phyloP scores from a whole-genome alignment of 2,888 invertebrate species.

The Nipponacmea schrenckii region DNA sequence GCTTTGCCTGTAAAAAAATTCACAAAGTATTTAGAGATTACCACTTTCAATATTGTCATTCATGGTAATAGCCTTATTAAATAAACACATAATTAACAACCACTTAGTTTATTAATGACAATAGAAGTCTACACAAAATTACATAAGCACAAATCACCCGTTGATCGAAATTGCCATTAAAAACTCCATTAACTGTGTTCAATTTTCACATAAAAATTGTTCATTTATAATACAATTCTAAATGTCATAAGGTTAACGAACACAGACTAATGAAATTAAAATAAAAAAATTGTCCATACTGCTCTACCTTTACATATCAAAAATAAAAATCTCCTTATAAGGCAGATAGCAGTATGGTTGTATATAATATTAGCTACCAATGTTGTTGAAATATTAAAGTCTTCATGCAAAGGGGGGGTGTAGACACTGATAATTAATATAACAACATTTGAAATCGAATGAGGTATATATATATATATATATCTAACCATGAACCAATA shows the following conservation, averaged over 20 bases:
- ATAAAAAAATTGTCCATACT: not conserved
- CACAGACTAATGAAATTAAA: slow-evolving; percentile 1
- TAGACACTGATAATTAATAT: too few species aligned
- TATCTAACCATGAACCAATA: too few species aligned
- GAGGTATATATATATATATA: too few species aligned
- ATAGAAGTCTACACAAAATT: slow-evolving; percentile 9
- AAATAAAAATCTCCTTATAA: slow-evolving; percentile 6
- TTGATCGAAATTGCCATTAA: slow-evolving; percentile 8
- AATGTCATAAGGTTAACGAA: not conserved
- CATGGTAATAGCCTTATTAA: too few species aligned
- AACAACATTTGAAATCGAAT: too few species aligned
- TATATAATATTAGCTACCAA: not conserved
- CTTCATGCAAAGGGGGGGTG: not conserved
- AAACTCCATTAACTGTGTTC: not conserved
- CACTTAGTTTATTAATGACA: slow-evolving; percentile 24
- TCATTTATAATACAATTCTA: not conserved
- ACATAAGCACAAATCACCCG: slow-evolving; percentile 6
- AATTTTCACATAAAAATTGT: not conserved
- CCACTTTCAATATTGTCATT: too few species aligned
- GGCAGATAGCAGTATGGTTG: not conserved
- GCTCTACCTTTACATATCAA: slow-evolving; percentile 6
- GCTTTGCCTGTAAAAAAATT: too few species aligned
- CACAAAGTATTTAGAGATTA: too few species aligned
- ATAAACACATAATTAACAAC: slow-evolving; percentile 12
- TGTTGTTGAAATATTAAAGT: slow-evolving; percentile 4